A percentile compares a stretch with the other conserved stretches of the same genome.
Conservation (phyloP, 35 echinoderm and acorn worm species). For the Apostichopus californicus region DNA sequence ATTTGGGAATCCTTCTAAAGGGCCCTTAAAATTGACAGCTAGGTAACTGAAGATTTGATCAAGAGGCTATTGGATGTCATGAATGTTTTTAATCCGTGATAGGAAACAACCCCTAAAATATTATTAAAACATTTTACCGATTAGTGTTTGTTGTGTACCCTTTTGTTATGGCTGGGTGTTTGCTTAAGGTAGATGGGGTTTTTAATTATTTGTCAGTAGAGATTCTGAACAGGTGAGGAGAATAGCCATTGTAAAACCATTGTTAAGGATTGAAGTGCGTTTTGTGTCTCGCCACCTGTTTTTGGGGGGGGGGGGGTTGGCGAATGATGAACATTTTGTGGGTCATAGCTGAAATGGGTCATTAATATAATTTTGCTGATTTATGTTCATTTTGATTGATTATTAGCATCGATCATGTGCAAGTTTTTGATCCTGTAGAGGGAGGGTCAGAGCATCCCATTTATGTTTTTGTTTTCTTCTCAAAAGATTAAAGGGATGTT, state of each 20-base stretch:
- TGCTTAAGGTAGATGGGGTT: not conserved
- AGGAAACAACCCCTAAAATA: too few species aligned
- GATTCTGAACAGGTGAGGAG: not conserved
- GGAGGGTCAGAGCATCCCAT: too few species aligned
- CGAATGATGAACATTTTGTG: not conserved
- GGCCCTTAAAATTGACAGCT: not conserved
- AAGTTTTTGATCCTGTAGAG: too few species aligned
- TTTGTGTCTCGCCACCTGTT: not conserved
- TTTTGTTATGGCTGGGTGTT: not conserved
- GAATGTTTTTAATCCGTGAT: not conserved
- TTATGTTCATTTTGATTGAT: too few species aligned
- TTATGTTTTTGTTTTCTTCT: too few species aligned
- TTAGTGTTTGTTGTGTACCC: not conserved
- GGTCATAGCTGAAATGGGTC: not conserved
- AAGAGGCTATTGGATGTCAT: not conserved
- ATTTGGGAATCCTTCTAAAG: not conserved
- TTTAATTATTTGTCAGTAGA: not conserved
- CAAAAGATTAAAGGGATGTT: too few species aligned
- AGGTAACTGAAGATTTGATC: not conserved
- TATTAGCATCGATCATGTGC: too few species aligned
- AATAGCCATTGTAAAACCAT: not conserved
- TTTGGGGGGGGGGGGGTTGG: too few species aligned
- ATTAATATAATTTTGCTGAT: not conserved
- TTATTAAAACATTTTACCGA: too few species aligned
- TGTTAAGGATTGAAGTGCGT: not conserved